Evolutionary conservation across 2,113 vertebrate species (phyloP).

Genomic region (Heliornis fulica): DNA sequence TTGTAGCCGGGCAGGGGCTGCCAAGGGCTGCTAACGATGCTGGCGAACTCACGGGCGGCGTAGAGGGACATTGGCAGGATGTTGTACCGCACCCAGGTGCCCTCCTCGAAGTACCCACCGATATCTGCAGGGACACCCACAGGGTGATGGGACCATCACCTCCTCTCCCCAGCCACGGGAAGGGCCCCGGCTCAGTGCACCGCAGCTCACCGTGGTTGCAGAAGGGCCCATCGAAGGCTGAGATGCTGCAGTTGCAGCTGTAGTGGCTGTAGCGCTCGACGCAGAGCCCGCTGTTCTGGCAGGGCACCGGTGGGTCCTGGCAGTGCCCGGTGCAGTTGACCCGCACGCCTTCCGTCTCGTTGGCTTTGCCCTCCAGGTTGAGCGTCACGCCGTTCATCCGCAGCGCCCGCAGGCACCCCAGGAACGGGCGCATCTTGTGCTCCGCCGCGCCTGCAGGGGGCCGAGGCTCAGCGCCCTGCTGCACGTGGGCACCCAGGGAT

Average conservation of each 20-base stretch:
- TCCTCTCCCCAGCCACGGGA: rapidly evolving
- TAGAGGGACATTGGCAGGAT: constrained; percentile 85
- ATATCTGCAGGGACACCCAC: constrained; percentile 75
- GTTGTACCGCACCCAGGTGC: constrained; percentile 90
- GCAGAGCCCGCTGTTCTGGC: constrained; percentile 90
- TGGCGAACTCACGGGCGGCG: constrained; percentile 85
- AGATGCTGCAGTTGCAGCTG: constrained; percentile 92
- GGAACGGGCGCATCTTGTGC: constrained; percentile 85
- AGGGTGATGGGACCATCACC: background rate
- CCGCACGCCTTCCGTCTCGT: constrained; percentile 85
- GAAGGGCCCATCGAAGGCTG: constrained; percentile 91
- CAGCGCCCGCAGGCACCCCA: constrained; percentile 91
- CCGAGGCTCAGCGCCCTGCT: background rate
- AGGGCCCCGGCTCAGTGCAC: rapidly evolving
- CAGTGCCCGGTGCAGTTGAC: constrained; percentile 93
- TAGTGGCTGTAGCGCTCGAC: constrained; percentile 93
- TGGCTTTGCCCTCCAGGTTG: constrained; percentile 91
- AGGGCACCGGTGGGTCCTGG: constrained; percentile 85
- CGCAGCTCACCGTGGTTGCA: constrained; percentile 87
- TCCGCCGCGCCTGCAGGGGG: constrained; percentile 83
- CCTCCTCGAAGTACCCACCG: constrained; percentile 89
- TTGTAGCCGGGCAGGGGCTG: constrained; percentile 87
- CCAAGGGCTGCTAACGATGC: constrained; percentile 85
- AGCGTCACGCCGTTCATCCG: constrained; percentile 91
- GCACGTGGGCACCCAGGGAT: rapidly evolving